A percentile compares a stretch with the other conserved stretches of the same genome.
Evolutionary conservation across 2,797 vertebrate species (phyloP).

Genomic region (Orientallactaga sibirica): DNA sequence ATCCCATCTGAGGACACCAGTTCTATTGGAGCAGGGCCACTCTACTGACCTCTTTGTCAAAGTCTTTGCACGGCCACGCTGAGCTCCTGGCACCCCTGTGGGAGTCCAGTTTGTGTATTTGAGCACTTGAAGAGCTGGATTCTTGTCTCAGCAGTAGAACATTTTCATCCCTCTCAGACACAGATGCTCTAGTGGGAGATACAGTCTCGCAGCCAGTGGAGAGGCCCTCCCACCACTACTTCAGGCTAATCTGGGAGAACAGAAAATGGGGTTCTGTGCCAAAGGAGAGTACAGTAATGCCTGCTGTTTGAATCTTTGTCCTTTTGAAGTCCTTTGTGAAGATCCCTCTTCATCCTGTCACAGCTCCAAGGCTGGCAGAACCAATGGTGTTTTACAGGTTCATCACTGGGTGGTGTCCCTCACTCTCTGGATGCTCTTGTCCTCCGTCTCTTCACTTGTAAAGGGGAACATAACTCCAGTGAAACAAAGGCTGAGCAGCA

Average conservation of each 20-base stretch:
- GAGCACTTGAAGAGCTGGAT: background rate
- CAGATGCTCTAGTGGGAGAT: background rate
- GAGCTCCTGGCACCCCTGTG: background rate
- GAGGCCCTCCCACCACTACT: too few species aligned
- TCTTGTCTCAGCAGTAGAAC: slow-evolving; percentile 20
- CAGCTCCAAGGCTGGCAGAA: background rate
- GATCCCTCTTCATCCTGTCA: background rate
- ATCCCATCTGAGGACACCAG: accelerated
- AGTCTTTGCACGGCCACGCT: background rate
- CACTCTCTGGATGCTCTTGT: background rate
- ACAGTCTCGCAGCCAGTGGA: too few species aligned
- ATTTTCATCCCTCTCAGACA: background rate
- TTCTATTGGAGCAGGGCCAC: background rate
- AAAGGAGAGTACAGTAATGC: too few species aligned
- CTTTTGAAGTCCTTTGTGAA: background rate
- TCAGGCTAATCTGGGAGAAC: too few species aligned
- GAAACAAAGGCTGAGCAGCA: slow-evolving; percentile 85
- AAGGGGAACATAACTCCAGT: slow-evolving; percentile 82
- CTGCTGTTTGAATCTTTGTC: background rate
- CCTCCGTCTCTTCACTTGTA: slow-evolving; percentile 19
- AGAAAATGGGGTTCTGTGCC: background rate
- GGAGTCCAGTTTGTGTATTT: accelerated
- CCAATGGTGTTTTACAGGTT: slow-evolving; percentile 44
- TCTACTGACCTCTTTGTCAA: background rate
- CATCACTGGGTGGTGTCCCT: slow-evolving; percentile 10